Evolutionary conservation across 1,140 invertebrate genomes (phyloP), one percentile per base, ranked within the genome.

Genomic region (Parasteatoda tepidariorum): DNA sequence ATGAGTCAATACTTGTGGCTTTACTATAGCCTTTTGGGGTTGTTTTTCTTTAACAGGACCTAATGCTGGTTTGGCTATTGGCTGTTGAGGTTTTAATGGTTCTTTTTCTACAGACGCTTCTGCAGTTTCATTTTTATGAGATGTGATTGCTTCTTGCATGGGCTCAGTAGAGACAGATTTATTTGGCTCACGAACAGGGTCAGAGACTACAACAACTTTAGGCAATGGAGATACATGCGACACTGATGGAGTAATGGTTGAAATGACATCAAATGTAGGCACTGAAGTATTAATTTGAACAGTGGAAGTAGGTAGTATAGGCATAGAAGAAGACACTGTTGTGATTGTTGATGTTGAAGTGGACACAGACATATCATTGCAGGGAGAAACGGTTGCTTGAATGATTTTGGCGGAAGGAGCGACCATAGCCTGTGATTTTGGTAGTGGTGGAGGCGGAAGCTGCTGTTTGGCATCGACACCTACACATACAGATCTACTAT

Each of bases 1-100:
- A 88, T 99, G 97, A 0, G 97, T 98, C 9, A 98, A 90, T 1
- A 98, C 95, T 88, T 98, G 96, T 0, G 97, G 97, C 89, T 98
- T 98, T 0, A 98, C 96, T 92, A 98, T 95, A 0, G 96, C 96
- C 89, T 96, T 97, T 70, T 86, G 84, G 3, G 82, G 83, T 30
- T 57, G 57, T 31, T 87, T 87, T 79, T 89, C 88, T 33, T 83
- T 83, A 2, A 73, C 26, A 54, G 18, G 57, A 2, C 13, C 22
- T 13, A 82, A 33, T 15, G 61, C 22, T 31, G 59, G 68, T 66
- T 66, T 54, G 15, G 31, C 26, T 6, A 73, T 57, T 38, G 68
- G 59, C 24, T 59, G 66, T 24, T 73, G 79, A 31, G 81, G 57
- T 28, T 61, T 38, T 7, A 74, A n/a, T 15, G 9, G 26, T 28